Conservation (phyloP, 2,797 vertebrate genomes). For the Lycodopsis pacificus region DNA sequence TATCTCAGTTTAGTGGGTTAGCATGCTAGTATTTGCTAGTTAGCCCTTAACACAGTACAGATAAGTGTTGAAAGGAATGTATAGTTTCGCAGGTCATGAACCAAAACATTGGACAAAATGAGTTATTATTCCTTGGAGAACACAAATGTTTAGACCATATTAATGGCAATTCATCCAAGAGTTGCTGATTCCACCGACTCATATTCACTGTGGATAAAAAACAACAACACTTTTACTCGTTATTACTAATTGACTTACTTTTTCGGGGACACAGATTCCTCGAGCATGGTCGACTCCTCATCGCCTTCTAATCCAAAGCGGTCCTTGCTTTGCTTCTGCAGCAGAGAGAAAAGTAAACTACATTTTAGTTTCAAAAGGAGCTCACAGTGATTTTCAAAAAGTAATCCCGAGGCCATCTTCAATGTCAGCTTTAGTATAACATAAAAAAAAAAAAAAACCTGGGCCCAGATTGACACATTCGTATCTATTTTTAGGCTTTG, state of each 20-base stretch:
- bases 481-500: not conserved
- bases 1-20: not conserved
- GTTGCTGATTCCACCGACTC: not conserved
- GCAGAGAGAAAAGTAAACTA: conserved; percentile 21
- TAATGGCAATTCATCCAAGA: not conserved
- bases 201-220: not conserved
- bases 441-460: not conserved
- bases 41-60: not conserved
- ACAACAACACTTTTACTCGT: not conserved
- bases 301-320: conserved; percentile 98
- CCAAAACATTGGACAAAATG: not conserved
- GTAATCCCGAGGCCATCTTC: not conserved
- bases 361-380: not conserved
- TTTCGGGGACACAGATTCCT: conserved; percentile 99
- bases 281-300: conserved; percentile 99
- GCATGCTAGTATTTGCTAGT: not conserved
- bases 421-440: not conserved
- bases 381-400: not conserved
- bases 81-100: not conserved
- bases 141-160: not conserved
- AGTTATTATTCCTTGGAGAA: not conserved
- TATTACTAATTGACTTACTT: conserved; percentile 85
- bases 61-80: not conserved
- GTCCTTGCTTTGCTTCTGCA: conserved; percentile 98
- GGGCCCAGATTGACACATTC: not conserved